Percentiles rank a stretch among this genome's conserved stretches.
These are phyloP conservation scores for Glyphotaelius pellucidus DNA, from an alignment of 2,888 invertebrate species.

Conservation along the genomic window DNA sequence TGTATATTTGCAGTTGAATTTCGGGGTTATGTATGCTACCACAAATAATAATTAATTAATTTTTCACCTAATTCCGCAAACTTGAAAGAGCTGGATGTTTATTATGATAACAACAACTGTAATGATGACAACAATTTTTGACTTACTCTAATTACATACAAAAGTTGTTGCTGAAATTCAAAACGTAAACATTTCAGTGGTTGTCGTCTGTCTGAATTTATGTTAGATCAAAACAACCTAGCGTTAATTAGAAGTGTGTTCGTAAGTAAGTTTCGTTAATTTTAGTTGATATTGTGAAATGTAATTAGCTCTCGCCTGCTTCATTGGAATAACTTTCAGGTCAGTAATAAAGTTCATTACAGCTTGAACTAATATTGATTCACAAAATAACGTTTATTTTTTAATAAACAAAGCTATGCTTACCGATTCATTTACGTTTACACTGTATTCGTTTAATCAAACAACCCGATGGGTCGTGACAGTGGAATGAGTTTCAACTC, in stretches of 20 bases:
- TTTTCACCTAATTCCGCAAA: background rate
- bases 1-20: background rate
- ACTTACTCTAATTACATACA: background rate
- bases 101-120: background rate
- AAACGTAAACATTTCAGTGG: constrained; percentile 11
- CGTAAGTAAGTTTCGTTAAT: background rate
- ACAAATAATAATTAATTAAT: background rate
- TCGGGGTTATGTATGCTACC: background rate
- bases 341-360: background rate
- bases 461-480: background rate
- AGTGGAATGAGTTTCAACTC: background rate
- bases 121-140: background rate
- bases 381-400: background rate
- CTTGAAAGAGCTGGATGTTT: background rate
- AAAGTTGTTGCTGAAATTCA: constrained; percentile 16
- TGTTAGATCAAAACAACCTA: background rate
- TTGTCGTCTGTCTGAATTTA: constrained; percentile 19
- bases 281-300: constrained; percentile 19
- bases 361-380: background rate
- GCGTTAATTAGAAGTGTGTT: background rate
- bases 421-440: background rate
- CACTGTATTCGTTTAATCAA: background rate
- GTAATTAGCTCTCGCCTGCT: constrained; percentile 26
- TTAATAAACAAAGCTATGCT: background rate
- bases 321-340: background rate